Evolutionary conservation across 2,888 invertebrate genomes (phyloP).

Genomic region (Ectemnius continuus): DNA sequence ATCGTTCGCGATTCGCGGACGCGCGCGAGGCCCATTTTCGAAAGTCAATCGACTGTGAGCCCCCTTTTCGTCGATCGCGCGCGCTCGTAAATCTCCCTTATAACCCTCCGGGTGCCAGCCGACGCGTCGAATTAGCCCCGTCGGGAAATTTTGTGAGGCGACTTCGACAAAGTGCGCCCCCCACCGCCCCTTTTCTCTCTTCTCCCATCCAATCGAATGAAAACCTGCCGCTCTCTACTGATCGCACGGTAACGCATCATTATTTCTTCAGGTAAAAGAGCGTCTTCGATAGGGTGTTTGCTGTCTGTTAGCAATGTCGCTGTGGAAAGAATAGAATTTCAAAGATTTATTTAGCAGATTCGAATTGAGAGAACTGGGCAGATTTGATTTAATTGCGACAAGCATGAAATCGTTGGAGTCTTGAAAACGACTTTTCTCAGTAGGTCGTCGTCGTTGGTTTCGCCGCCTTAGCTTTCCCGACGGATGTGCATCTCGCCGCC

Average conservation of each 20-base stretch:
- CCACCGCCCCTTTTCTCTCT: neutral
- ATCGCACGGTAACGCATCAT: too few relatives aligned
- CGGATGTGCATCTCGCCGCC: neutral
- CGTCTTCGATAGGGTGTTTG: too few relatives aligned
- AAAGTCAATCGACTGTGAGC: slow-evolving; percentile 72
- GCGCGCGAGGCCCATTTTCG: slow-evolving; percentile 56
- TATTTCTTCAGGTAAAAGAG: too few relatives aligned
- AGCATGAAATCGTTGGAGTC: too few relatives aligned
- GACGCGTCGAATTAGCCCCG: slow-evolving; percentile 54
- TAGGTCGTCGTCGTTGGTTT: too few relatives aligned
- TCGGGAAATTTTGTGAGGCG: slow-evolving; percentile 48
- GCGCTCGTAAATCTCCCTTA: slow-evolving; percentile 61
- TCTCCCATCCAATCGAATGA: neutral
- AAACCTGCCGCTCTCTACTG: neutral
- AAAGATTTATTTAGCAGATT: too few relatives aligned
- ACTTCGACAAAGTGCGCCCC: slow-evolving; percentile 13
- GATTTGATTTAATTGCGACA: too few relatives aligned
- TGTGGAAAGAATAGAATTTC: too few relatives aligned
- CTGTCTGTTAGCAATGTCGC: too few relatives aligned
- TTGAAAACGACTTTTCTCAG: too few relatives aligned
- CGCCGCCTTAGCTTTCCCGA: too few relatives aligned
- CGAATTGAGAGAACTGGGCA: too few relatives aligned
- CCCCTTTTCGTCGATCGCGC: slow-evolving; percentile 68
- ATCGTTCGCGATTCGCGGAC: slow-evolving; percentile 45
- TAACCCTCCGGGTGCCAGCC: slow-evolving; percentile 45